Conservation (phyloP, 2,113 vertebrate species). For the Argyrosomus japonicus region DNA sequence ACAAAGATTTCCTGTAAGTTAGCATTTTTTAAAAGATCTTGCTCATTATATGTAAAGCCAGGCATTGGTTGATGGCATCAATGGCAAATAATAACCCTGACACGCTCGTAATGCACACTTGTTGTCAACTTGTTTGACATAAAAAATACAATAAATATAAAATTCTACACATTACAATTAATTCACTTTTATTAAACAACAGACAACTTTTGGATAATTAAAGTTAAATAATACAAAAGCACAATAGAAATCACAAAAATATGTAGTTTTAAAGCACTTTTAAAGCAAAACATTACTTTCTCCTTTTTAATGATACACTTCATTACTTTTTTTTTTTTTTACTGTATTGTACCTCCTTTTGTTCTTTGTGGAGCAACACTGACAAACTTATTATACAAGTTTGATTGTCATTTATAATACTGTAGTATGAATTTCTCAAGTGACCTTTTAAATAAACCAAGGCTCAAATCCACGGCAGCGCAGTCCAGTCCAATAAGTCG, state of each 20-base stretch:
- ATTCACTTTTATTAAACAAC: conserved; percentile 72
- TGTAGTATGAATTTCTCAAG: conserved; percentile 15
- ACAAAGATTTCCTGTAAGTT: neutral
- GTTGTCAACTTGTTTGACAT: neutral
- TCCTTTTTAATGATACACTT: conserved; percentile 27
- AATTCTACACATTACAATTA: conserved; percentile 25
- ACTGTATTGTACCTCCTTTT: neutral
- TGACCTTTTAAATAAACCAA: conserved; percentile 18
- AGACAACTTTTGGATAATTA: conserved; percentile 45
- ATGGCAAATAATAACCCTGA: neutral
- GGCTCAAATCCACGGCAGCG: neutral
- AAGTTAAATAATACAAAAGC: conserved; percentile 70
- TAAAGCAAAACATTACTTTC: conserved; percentile 23
- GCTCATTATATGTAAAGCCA: neutral
- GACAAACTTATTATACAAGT: conserved; percentile 36
- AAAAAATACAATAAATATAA: neutral
- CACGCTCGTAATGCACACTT: neutral
- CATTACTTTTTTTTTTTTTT: neutral
- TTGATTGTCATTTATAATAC: conserved; percentile 69
- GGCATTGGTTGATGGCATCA: neutral
- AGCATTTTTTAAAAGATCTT: neutral
- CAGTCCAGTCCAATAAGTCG: neutral
- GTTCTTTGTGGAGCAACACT: conserved; percentile 34
- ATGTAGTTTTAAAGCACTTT: conserved; percentile 54
- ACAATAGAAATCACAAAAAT: conserved; percentile 72